phyloP scores from a whole-genome alignment of 2,113 vertebrate species.

The Gasterosteus aculeatus region DNA sequence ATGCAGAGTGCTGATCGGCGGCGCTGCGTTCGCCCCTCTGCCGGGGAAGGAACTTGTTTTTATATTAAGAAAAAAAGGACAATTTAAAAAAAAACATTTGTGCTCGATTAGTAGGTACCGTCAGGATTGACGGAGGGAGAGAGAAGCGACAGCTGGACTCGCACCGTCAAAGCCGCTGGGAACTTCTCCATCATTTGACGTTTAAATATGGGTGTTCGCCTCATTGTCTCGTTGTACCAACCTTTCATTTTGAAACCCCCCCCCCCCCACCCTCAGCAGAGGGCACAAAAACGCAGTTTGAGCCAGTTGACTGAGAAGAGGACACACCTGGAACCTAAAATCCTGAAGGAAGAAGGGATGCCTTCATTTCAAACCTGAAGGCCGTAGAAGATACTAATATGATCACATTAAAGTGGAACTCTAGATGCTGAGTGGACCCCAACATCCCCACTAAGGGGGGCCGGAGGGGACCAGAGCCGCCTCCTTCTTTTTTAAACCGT shows the following conservation, averaged over 20 bases:
- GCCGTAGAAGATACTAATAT: slow-evolving; percentile 17
- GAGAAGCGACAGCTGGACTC: slow-evolving; percentile 25
- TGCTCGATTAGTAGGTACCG: slow-evolving; percentile 22
- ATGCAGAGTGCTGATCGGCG: slow-evolving; percentile 90
- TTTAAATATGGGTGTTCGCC: neutral
- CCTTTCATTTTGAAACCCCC: slow-evolving; percentile 22
- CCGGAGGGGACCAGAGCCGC: slow-evolving; percentile 15
- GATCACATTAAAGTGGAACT: slow-evolving; percentile 10
- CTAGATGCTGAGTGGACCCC: slow-evolving; percentile 11
- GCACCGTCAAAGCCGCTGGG: neutral
- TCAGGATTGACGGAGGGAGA: slow-evolving; percentile 8
- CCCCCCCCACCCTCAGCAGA: slow-evolving; percentile 12
- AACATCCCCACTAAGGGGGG: slow-evolving; percentile 1
- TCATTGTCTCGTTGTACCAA: slow-evolving; percentile 23
- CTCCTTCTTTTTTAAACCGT: slow-evolving; percentile 19
- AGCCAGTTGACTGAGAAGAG: slow-evolving; percentile 20
- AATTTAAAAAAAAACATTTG: slow-evolving; percentile 23
- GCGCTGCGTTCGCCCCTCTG: neutral
- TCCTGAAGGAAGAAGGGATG: slow-evolving; percentile 11
- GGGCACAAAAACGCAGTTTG: slow-evolving; percentile 10
- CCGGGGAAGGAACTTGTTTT: slow-evolving; percentile 21
- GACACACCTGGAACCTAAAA: slow-evolving; percentile 41
- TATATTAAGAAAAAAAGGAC: slow-evolving; percentile 5
- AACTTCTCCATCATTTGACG: slow-evolving; percentile 2
- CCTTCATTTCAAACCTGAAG: slow-evolving; percentile 16